These are phyloP conservation scores for Lasioglossum lativentre DNA, from an alignment of 2,888 invertebrate species.

Conservation along the genomic window DNA sequence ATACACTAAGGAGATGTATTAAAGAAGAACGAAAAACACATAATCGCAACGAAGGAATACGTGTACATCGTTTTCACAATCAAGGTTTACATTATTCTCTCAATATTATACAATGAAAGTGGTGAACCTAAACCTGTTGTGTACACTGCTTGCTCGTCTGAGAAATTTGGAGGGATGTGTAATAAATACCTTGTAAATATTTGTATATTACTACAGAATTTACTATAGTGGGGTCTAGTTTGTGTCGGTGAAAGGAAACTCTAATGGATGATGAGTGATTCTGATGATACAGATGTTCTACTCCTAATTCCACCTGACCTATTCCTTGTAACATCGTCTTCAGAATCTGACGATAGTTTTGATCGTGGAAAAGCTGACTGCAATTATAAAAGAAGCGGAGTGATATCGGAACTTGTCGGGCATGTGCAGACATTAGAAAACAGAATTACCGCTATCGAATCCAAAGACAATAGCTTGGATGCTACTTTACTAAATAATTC, in stretches of 20 bases:
- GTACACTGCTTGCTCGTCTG: slow-evolving; percentile 38
- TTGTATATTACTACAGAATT: slow-evolving; percentile 9
- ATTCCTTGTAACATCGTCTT: slow-evolving; percentile 87
- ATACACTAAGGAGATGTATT: slow-evolving; percentile 12
- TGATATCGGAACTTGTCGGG: slow-evolving; percentile 88
- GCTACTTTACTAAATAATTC: slow-evolving; percentile 68
- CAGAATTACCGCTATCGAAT: slow-evolving; percentile 85
- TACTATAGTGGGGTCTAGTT: slow-evolving; percentile 33
- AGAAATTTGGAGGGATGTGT: slow-evolving; percentile 29
- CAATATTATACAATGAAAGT: slow-evolving; percentile 25
- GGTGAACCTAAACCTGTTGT: slow-evolving; percentile 48
- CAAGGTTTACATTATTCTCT: slow-evolving; percentile 25
- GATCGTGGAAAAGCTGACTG: slow-evolving; percentile 47
- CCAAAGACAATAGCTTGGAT: slow-evolving; percentile 79
- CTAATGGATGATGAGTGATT: slow-evolving; percentile 87
- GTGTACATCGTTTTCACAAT: neutral
- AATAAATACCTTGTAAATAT: slow-evolving; percentile 50
- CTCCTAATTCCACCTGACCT: slow-evolving; percentile 92
- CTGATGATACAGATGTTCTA: slow-evolving; percentile 93
- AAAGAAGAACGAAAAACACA: neutral
- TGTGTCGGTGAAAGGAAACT: slow-evolving; percentile 43
- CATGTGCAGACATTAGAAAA: slow-evolving; percentile 87
- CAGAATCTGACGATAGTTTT: slow-evolving; percentile 86
- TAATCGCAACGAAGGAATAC: neutral
- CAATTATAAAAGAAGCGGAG: slow-evolving; percentile 80